Percentiles rank a stretch among this genome's conserved stretches.
phyloP scores from a whole-genome alignment of 2,113 vertebrate species.

The Apodemus sylvaticus region DNA sequence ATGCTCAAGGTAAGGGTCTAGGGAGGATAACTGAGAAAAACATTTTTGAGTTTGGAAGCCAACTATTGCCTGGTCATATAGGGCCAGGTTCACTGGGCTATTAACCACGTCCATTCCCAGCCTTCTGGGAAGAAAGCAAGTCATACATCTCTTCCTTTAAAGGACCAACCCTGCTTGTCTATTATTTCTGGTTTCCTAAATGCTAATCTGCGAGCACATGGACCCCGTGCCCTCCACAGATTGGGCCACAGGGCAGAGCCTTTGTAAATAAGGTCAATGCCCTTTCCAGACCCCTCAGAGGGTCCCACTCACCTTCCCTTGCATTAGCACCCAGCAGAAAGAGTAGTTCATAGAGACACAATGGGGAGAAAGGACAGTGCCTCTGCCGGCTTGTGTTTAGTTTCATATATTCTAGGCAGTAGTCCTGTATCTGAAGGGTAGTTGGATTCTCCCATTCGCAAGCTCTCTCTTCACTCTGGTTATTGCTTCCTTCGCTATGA shows the following conservation, averaged over 20 bases:
- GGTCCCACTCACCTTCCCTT: background rate
- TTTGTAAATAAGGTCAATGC: background rate
- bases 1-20: background rate
- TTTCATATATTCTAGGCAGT: background rate
- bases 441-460: background rate
- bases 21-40: background rate
- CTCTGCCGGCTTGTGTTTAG: background rate
- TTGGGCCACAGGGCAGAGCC: background rate
- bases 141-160: background rate
- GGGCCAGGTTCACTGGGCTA: background rate
- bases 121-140: background rate
- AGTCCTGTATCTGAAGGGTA: no score
- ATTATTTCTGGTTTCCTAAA: background rate
- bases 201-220: background rate
- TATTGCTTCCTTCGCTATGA: background rate
- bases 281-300: background rate
- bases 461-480: background rate
- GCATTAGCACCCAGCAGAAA: background rate
- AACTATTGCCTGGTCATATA: background rate
- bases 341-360: no score
- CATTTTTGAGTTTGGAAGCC: background rate
- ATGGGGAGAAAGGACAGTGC: background rate
- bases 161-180: background rate
- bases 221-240: background rate
- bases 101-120: background rate